Evolutionary conservation across 2,888 invertebrate species (phyloP), one percentile per base, ranked within the genome.

Genomic region (Pimpla rufipes): DNA sequence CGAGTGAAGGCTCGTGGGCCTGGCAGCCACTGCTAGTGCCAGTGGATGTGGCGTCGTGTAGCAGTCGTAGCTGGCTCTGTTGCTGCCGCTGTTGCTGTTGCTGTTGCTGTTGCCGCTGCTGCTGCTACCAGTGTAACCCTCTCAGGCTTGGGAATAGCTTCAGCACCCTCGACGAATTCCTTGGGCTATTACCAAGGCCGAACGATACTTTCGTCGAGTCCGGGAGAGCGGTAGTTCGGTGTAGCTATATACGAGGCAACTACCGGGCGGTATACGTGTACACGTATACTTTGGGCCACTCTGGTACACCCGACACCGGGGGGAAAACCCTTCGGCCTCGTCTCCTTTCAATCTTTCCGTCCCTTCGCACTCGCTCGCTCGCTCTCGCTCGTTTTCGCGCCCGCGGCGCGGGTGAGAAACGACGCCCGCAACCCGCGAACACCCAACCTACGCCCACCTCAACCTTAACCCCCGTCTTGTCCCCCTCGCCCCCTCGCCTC

Each of bases 81-180:
- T 10, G 7, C 10, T 6, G 59, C 16, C 7, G 59, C 8, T 7
- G 59, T 6, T 1, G 10, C 18, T 18, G 16, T 18, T 37, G 59
- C 37, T 16, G 18, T 8, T 16, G 18, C 73, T 47, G 52, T 37
- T n/a, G 47, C 37, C 21, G 11, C 29, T 50, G 40, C 62, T 62
- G 50, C 59, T 23, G 35, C 78, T 47, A 77, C 45, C 18, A 10
- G 50, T 23, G 29, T 23, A 74, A 67, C 74, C 74, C 67, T 79
- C 74, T 73, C 50, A 23, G 67, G 66, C 73, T 59, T 47, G 67
- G 67, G 50, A 74, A 79, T 74, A 74, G 67, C 74, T 79, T 18
- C 74, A 37, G 62, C 62, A 79, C 79, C 79, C 79, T 52, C 79
- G 74, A 67, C 79, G 79, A 79, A 79, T 79, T 79, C 79, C 79